Base-by-base conservation (phyloP, 2,113 vertebrate species). In the Strix aluco region DNA sequence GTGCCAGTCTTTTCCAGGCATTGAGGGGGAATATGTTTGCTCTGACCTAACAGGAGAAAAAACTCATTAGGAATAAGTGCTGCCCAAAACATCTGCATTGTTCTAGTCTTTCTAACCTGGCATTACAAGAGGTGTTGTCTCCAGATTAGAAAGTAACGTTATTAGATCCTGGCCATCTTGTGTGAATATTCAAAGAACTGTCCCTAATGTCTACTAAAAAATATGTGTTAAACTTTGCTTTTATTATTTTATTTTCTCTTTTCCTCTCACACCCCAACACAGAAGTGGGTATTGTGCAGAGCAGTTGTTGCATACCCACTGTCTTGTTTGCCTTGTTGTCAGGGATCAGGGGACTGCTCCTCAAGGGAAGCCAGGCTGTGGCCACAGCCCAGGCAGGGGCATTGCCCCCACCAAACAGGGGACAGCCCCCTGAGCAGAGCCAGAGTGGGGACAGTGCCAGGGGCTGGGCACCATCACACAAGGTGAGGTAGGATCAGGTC, bases 271-370 rank as follows among this genome's bases (percentile, higher is more conserved):
- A 4, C 4, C 8, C 20, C 13, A 15, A 14, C 9, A 20, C 0
- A 25, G 23, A 34, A 5, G 1, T 1, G 1, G 2, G 1, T 42
- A 32, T 9, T 30, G 2, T 26, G 20, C 34, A 46, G 10, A 25
- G 3, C 8, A 38, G 15, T 69, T 42, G 40, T 10, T 58, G 8
- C 36, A 30, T 5, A 7, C 8, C 14, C 11, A 11, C 30, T 3
- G 0, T 36, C 49, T 71, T 8, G 13, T 57, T 40, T 77, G 11
- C 29, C 4, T 67, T 90, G 29, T 15, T 65, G 12, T 23, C 13
- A 26, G 22, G 30, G 5, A 21, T 2, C 47, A 15, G 20, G 7
- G 8, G 1, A 4, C 22, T 77, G 3, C 9, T 51, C 16, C 7
- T 0, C 12, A 11, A 9, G 19, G 20, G 10, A 70, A 74, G 13